Evolutionary conservation across 2,113 vertebrate genomes (phyloP).

Genomic region (Oostethus manadensis): DNA sequence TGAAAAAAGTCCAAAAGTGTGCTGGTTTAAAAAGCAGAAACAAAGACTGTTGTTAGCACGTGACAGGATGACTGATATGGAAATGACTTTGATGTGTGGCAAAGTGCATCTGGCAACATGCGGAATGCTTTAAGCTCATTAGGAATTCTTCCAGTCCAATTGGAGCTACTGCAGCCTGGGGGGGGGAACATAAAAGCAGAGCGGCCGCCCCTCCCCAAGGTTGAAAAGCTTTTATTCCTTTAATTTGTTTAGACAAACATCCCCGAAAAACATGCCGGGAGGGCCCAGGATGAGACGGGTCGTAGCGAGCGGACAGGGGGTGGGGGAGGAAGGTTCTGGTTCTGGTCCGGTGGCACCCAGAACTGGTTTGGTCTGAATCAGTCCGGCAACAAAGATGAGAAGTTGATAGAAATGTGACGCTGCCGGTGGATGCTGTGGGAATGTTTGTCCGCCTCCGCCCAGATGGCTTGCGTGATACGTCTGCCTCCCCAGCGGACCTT

Average conservation of each 20-base stretch:
- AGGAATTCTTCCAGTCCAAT: slow-evolving; percentile 46
- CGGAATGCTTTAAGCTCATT: slow-evolving; percentile 61
- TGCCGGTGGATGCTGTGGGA: not conserved
- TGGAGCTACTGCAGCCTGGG: no score
- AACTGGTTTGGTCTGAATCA: no score
- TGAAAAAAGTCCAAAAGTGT: no score
- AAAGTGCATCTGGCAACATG: slow-evolving; percentile 57
- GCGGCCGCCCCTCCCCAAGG: slow-evolving; percentile 25
- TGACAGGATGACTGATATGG: slow-evolving; percentile 41
- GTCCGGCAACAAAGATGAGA: not conserved
- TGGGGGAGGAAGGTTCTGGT: no score
- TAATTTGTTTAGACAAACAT: slow-evolving; percentile 70
- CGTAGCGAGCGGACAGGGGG: slow-evolving; percentile 27
- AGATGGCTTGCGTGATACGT: slow-evolving; percentile 53
- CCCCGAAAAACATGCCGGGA: slow-evolving; percentile 47
- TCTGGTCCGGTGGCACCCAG: no score
- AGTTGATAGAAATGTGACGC: not conserved
- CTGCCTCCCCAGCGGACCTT: not conserved
- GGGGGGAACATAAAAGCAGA: slow-evolving; percentile 51
- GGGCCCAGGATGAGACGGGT: slow-evolving; percentile 27
- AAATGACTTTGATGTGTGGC: slow-evolving; percentile 62
- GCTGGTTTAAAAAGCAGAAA: not conserved
- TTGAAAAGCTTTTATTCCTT: slow-evolving; percentile 57
- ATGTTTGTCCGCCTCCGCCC: slow-evolving; percentile 39
- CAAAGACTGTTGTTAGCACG: not conserved